Evolutionary conservation across 2,797 vertebrate genomes (phyloP).

Genomic region (Antrozous pallidus): DNA sequence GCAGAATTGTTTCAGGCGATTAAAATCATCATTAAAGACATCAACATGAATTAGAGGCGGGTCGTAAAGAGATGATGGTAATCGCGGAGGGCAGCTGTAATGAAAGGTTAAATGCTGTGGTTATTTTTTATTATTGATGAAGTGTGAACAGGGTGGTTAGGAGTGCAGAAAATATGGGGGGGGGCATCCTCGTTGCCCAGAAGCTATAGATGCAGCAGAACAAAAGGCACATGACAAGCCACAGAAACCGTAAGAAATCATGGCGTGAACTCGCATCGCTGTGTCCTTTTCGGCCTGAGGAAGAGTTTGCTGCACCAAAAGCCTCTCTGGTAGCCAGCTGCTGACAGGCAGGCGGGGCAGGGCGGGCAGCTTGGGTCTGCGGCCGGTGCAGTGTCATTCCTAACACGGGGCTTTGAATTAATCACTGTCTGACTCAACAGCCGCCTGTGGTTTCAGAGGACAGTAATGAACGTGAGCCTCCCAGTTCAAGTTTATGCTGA

Average conservation of each 20-base stretch:
- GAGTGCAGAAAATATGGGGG: not conserved
- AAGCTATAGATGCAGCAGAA: not conserved
- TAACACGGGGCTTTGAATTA: not conserved
- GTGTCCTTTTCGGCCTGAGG: not conserved
- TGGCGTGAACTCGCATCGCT: not conserved
- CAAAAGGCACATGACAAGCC: not conserved
- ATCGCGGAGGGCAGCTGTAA: not conserved
- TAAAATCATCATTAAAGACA: slow-evolving; percentile 17
- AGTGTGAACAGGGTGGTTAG: not conserved
- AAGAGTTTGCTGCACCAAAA: not conserved
- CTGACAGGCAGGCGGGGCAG: not conserved
- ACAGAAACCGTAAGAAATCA: not conserved
- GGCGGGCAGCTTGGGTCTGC: too few relatives aligned
- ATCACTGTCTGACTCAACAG: not conserved
- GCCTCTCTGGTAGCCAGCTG: not conserved
- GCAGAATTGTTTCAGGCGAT: slow-evolving; percentile 48
- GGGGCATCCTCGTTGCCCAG: not conserved
- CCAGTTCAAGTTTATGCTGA: not conserved
- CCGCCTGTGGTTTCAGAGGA: not conserved
- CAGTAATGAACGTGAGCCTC: not conserved
- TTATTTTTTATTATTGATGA: slow-evolving; percentile 38
- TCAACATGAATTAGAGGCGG: slow-evolving; percentile 46
- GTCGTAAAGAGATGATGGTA: not conserved
- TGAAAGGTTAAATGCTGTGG: slow-evolving; percentile 18
- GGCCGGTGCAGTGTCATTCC: not conserved